Evolutionary conservation across 2,888 invertebrate species (phyloP).

Genomic region (Diadegma fenestrale): DNA sequence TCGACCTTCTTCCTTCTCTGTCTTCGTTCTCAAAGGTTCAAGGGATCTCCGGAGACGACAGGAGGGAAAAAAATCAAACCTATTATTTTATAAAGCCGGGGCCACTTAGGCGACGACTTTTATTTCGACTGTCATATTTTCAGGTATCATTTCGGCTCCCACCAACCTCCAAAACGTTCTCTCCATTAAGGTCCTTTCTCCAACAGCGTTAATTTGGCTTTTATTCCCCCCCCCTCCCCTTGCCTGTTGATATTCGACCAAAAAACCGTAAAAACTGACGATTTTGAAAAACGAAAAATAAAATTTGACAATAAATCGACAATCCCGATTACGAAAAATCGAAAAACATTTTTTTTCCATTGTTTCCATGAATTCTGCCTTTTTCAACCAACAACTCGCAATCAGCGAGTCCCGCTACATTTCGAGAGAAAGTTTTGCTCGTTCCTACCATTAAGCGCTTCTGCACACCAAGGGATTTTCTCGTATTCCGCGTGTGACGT

Average conservation of each 20-base stretch:
- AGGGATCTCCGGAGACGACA: not conserved
- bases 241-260: not conserved
- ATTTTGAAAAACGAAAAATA: not conserved
- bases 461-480: not conserved
- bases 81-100: conserved; percentile 50
- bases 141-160: conserved; percentile 59
- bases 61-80: conserved; percentile 38
- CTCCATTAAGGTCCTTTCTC: conserved; percentile 37
- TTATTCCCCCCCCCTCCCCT: not conserved
- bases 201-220: conserved; percentile 7
- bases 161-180: conserved; percentile 21
- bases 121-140: conserved; percentile 64
- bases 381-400: no score
- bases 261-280: not conserved
- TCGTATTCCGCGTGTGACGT: not conserved
- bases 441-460: conserved; percentile 14
- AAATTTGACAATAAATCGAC: no score
- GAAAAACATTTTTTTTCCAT: not conserved
- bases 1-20: conserved; percentile 15
- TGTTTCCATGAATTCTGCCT: no score
- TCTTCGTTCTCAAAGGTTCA: conserved; percentile 18
- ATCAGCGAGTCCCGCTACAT: not conserved
- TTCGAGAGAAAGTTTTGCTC: conserved; percentile 39
- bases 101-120: conserved; percentile 59
- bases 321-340: not conserved